Evolutionary conservation across 1,140 invertebrate genomes (phyloP), one percentile per base, ranked within the genome.

Genomic region (Drosophila willistoni): DNA sequence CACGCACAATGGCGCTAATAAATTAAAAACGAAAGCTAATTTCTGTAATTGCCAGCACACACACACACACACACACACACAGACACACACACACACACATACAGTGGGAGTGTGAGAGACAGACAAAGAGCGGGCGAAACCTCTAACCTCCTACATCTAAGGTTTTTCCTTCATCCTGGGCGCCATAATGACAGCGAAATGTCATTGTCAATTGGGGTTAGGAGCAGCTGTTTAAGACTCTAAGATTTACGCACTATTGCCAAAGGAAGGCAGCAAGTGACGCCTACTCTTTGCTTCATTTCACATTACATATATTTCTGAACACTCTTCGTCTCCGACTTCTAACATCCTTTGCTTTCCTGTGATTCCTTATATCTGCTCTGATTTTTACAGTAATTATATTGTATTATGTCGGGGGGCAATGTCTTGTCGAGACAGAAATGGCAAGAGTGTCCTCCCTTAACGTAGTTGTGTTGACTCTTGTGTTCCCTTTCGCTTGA

Each of bases 11-110:
- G 80, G 84, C 73, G 77, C 77, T 87, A 87, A 87, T 87, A 87
- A 87, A 87, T 87, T 87, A 87, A 87, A 89, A 87, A 89, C 79
- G 84, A 89, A 83, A 87, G 80, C 84, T 87, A 87, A 87, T 87
- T 87, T 87, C 83, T 89, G 83, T 87, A 87, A 87, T 87, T 87
- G 83, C 83, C 64, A 36, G 79, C 79, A 76, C 79, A 71, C 76
- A 81, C 60, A 65, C 65, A 76, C 71, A 75, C 60, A 76, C 44
- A 47, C 17, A 47, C 44, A 19, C 44, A 47, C 42, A 75, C 72
- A 75, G 36, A 76, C 71, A 75, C 60, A 76, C 44, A 47, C 79
- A 76, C 79, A 71, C 72, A 81, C 60, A 76, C 73, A 75, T 34
- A 36, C 2, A 13, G 3, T 3, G 12, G 36, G 36, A 4, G 36